Conservation (phyloP, 1,140 invertebrate species). For the Eueides isabella region DNA sequence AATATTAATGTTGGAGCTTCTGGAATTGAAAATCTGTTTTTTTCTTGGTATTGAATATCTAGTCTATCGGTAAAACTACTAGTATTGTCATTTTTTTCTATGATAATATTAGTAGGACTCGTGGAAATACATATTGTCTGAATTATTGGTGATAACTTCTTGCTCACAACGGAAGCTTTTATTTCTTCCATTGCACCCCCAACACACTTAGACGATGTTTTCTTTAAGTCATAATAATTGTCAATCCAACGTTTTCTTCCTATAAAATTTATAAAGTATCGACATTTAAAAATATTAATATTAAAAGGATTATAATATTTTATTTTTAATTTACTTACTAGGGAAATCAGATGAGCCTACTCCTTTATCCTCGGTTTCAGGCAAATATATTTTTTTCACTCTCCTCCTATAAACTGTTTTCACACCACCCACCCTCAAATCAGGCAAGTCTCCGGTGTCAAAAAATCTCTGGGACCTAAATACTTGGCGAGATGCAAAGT, state of each 20-base stretch:
- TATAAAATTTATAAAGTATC: constrained; percentile 24
- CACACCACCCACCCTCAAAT: constrained; percentile 56
- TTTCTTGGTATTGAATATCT: constrained; percentile 24
- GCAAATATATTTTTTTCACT: constrained; percentile 56
- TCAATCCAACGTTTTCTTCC: constrained; percentile 33
- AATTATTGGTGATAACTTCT: constrained; percentile 60
- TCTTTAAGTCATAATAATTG: constrained; percentile 50
- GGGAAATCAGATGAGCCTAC: constrained; percentile 51
- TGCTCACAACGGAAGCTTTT: constrained; percentile 38
- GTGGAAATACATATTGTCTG: constrained; percentile 53
- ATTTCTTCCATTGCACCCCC: constrained; percentile 46
- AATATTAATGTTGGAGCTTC: constrained; percentile 18
- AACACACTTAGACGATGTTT: constrained; percentile 60
- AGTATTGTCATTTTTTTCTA: constrained; percentile 36
- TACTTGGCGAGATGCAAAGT: constrained; percentile 43
- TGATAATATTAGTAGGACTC: constrained; percentile 38
- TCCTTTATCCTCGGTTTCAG: constrained; percentile 55
- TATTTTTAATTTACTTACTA: constrained; percentile 44
- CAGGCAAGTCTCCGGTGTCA: constrained; percentile 45
- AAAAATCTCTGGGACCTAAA: constrained; percentile 49
- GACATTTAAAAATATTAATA: too few relatives aligned
- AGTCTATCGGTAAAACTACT: constrained; percentile 28
- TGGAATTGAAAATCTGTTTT: constrained; percentile 17
- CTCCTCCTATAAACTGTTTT: constrained; percentile 50
- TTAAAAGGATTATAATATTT: too few relatives aligned